Evolutionary conservation across 1,140 invertebrate species (phyloP).

Genomic region (Leptopilina boulardi): DNA sequence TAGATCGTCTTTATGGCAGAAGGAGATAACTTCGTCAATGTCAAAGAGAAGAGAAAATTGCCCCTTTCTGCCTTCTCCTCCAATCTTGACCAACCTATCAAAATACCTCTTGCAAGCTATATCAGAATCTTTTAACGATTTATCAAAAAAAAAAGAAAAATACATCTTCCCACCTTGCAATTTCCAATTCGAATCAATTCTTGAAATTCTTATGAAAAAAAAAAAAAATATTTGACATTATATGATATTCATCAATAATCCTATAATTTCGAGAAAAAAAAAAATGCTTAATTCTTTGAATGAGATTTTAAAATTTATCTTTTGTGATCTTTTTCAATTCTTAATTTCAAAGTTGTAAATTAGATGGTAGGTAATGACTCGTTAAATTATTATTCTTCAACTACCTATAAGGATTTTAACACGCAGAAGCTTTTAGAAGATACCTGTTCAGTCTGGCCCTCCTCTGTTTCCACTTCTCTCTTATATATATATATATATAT

Average conservation of each 20-base stretch:
- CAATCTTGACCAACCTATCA: slow-evolving; percentile 20
- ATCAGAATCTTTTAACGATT: neutral
- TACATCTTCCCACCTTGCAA: neutral
- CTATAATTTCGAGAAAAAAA: too few species aligned
- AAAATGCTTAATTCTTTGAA: too few species aligned
- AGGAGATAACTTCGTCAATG: slow-evolving; percentile 32
- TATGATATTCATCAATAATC: too few species aligned
- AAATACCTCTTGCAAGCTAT: neutral
- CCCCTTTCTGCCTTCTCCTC: slow-evolving; percentile 16
- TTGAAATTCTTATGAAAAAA: neutral
- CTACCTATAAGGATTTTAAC: slow-evolving; percentile 39
- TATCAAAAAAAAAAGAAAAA: too few species aligned
- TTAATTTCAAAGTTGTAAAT: neutral
- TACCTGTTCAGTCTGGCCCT: slow-evolving; percentile 28
- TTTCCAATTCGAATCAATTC: slow-evolving; percentile 43
- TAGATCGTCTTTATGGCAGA: slow-evolving; percentile 32
- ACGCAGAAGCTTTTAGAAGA: slow-evolving; percentile 56
- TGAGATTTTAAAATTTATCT: neutral
- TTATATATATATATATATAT: too few species aligned
- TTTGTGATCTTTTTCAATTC: neutral
- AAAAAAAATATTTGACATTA: too few species aligned
- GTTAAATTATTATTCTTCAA: slow-evolving; percentile 53
- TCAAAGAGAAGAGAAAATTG: slow-evolving; percentile 30
- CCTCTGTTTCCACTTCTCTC: slow-evolving; percentile 35
- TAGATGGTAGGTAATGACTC: slow-evolving; percentile 14